Percentiles rank a stretch among this genome's conserved stretches.
Evolutionary conservation across 2,113 vertebrate genomes (phyloP).

Genomic region (Pangasianodon hypophthalmus): DNA sequence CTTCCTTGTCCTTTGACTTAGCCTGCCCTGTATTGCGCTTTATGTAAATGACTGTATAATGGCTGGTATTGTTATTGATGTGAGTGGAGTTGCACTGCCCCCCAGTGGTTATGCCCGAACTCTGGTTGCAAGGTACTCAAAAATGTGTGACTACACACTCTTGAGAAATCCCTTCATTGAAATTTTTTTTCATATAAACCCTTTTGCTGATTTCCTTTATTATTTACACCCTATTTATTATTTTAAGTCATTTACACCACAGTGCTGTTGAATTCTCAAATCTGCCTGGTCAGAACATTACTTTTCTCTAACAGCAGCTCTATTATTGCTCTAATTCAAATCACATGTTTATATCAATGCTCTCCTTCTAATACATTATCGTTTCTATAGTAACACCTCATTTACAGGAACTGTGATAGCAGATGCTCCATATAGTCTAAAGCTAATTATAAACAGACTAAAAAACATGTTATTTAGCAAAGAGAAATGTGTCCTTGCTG

Average conservation of each 20-base stretch:
- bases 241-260: neutral
- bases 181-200: neutral
- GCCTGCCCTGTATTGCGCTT: neutral
- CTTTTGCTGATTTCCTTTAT: neutral
- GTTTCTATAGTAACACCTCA: neutral
- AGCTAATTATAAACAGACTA: neutral
- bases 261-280: neutral
- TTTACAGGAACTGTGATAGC: neutral
- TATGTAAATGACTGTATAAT: slow-evolving; percentile 4
- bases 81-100: slow-evolving; percentile 54
- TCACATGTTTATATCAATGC: neutral
- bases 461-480: neutral
- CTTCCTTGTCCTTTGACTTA: neutral
- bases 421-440: neutral
- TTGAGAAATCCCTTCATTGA: neutral
- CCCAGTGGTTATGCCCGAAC: slow-evolving; percentile 49
- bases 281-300: neutral
- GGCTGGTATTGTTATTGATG: neutral
- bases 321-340: neutral
- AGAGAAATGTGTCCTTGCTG: neutral
- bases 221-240: neutral
- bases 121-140: neutral
- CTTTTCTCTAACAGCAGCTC: neutral
- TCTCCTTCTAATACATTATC: neutral
- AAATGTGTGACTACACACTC: neutral